Percentiles rank a stretch among this genome's conserved stretches.
Evolutionary conservation across 2,888 invertebrate species (phyloP).

Genomic region (Anaspis maculata): DNA sequence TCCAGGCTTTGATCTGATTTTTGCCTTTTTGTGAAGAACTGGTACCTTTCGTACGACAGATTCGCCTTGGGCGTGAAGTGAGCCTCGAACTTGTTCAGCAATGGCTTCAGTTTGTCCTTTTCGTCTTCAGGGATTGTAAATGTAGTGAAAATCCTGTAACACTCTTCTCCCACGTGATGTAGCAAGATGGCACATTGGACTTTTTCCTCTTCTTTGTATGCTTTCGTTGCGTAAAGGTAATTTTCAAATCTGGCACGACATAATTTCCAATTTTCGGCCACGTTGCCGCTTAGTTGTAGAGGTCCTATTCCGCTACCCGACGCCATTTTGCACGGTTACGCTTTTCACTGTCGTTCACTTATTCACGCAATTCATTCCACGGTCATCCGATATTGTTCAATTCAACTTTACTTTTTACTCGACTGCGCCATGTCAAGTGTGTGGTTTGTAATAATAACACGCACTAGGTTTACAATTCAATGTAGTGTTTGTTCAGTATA

Average conservation of each 20-base stretch:
- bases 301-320: too few species aligned
- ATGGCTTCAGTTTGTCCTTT: neutral
- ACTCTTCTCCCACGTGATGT: neutral
- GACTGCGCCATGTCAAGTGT: slow-evolving; percentile 1
- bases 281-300: neutral
- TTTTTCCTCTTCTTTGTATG: neutral
- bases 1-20: slow-evolving; percentile 1
- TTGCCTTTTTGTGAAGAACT: slow-evolving; percentile 1
- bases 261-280: slow-evolving; percentile 5
- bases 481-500: too few species aligned
- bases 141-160: neutral
- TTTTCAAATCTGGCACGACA: slow-evolving; percentile 1
- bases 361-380: too few species aligned
- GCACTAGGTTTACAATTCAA: too few species aligned
- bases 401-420: neutral
- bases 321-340: neutral
- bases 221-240: neutral
- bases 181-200: neutral
- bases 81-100: slow-evolving; percentile 3
- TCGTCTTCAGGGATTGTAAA: neutral
- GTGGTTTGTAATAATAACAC: too few species aligned
- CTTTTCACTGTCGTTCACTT: neutral
- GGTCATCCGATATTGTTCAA: too few species aligned
- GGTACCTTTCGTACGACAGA: slow-evolving; percentile 1
- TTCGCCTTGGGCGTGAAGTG: slow-evolving; percentile 1